phyloP scores from a whole-genome alignment of 2,113 vertebrate species.

The Pao palembangensis region DNA sequence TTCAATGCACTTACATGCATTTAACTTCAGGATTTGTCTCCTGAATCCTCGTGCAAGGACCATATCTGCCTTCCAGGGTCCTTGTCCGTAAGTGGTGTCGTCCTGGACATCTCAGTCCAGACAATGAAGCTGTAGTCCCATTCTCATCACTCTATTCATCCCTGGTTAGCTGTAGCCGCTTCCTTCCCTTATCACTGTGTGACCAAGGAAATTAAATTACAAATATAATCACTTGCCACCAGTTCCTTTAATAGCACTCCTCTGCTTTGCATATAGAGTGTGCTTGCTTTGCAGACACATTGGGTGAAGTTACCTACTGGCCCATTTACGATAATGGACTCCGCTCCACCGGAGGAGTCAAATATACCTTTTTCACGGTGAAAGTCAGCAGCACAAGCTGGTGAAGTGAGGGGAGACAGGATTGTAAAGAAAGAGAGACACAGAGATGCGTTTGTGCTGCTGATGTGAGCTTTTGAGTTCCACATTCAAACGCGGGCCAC shows the following conservation, averaged over 20 bases:
- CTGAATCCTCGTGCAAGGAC: conserved; percentile 4
- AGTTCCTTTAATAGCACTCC: conserved; percentile 62
- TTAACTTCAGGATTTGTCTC: not conserved
- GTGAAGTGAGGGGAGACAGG: conserved; percentile 17
- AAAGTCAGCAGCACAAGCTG: conserved; percentile 40
- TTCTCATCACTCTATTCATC: conserved; percentile 61
- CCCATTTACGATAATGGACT: conserved; percentile 70
- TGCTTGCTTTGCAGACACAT: conserved; percentile 55
- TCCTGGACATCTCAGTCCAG: conserved; percentile 54
- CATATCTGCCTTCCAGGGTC: conserved; percentile 21
- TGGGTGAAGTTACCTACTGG: conserved; percentile 68
- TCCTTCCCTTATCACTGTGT: conserved; percentile 68
- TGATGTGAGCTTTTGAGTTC: not conserved
- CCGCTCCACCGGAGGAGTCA: conserved; percentile 54
- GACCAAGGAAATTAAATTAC: conserved; percentile 80
- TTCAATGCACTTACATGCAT: conserved; percentile 20
- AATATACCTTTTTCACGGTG: conserved; percentile 53
- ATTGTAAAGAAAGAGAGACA: conserved; percentile 3
- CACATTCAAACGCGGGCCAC: too few species aligned
- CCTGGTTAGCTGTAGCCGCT: conserved; percentile 54
- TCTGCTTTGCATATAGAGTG: conserved; percentile 79
- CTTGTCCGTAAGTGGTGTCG: conserved; percentile 44
- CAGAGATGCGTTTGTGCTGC: not conserved
- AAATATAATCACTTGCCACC: conserved; percentile 74
- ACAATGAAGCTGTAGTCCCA: conserved; percentile 65